Evolutionary conservation across 2,888 invertebrate genomes (phyloP), one percentile per base, ranked within the genome.

Genomic region (Drosophila quinaria): DNA sequence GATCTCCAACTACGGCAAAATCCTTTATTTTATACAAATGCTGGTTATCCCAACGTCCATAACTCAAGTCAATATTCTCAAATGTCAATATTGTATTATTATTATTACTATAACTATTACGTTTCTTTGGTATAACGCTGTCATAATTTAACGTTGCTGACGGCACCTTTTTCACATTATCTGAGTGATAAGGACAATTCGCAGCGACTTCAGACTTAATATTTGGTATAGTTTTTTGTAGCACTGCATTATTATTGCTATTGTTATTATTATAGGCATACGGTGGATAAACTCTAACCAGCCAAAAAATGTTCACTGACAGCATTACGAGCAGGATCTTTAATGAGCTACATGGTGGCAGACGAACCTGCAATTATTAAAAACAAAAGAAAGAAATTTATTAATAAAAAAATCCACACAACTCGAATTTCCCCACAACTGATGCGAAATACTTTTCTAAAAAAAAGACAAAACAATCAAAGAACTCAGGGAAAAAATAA

Each of bases 11-110:
- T 1, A 95, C 91, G 0, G 95, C 95, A 84, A 95, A 95, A 91
- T 97, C 97, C 91, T 95, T 96, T 80, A 95, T 94, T 84, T 95
- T 95, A 91, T 95, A 97, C 13, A 95, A 91, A 17, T 95, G 94
- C 13, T 95, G 94, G 67, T 94, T 94, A 80, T 97, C 97, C 96
- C 96, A 97, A 75, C 96, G 94, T 1, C 96, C 96, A 19, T 96
- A 93, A 54, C 94, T 94, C 17, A 96, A 91, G 89, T 96, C 95
- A 19, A 96, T 91, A 63, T 94, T 93, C 10, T 94, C 92, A 58
- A 95, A 93, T 0, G 94, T 94, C n/a, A 91, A 69, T 49, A 63
- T 60, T 35, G 72, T 66, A 9, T 64, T 62, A 33, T 66, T 73
- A 17, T 71, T 68, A 15, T 50, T 54, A 33, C 66, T 72, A 13